Percentiles rank a stretch among this genome's conserved stretches.
phyloP scores from a whole-genome alignment of 2,888 invertebrate genomes.

The Bellardia bayeri region DNA sequence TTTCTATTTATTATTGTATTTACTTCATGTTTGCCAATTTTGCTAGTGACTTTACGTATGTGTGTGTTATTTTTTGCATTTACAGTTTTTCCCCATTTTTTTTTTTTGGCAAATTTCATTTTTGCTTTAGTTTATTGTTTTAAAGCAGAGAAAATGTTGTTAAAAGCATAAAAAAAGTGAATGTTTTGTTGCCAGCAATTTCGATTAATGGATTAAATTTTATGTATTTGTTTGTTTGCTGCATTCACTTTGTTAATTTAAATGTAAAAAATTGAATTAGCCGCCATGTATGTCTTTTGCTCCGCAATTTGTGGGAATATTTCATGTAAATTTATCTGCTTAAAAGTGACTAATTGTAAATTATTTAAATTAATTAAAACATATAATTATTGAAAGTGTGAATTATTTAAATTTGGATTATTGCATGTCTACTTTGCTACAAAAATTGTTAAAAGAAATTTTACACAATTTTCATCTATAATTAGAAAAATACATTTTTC shows the following conservation, averaged over 20 bases:
- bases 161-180: constrained; percentile 27
- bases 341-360: background rate
- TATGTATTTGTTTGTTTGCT: background rate
- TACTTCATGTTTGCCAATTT: constrained; percentile 45
- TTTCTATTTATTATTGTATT: background rate
- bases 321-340: background rate
- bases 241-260: constrained; percentile 32
- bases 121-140: background rate
- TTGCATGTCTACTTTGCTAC: too few relatives aligned
- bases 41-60: constrained; percentile 16
- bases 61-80: background rate
- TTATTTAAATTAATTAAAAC: background rate
- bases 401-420: too few relatives aligned
- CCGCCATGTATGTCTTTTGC: background rate
- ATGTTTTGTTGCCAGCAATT: constrained; percentile 15
- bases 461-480: too few relatives aligned
- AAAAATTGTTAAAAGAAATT: too few relatives aligned
- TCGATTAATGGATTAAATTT: constrained; percentile 23
- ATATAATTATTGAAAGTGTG: too few relatives aligned
- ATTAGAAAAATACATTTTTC: too few relatives aligned
- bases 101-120: constrained; percentile 1
- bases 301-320: background rate
- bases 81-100: background rate
- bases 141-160: background rate
- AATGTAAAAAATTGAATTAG: background rate